Base-by-base conservation (phyloP, 2,797 vertebrate species). In the Ctenochaetus hawaiiensis region DNA sequence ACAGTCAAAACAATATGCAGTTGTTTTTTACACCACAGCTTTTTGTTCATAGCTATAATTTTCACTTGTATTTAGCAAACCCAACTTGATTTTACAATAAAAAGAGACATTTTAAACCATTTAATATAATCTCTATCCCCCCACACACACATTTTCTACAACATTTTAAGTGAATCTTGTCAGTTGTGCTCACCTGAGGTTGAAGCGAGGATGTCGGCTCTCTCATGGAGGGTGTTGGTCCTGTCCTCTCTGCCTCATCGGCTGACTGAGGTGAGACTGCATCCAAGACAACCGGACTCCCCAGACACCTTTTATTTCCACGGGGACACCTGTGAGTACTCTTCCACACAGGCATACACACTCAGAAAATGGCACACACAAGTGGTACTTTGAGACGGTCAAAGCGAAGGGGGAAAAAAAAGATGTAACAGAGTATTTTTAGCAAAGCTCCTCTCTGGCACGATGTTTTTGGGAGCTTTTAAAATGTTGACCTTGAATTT, bases 281-380 rank as follows among this genome's bases (percentile, higher is more conserved):
- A 85, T 80, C 93, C 93, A 93, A 90, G 92, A 90, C 93, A 75
- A 94, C 93, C 20, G 30, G 65, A 72, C 58, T 88, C 93, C 90
- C 90, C 58, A n/a, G 86, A 80, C 68, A 23, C 18, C 5, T 10
- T 6, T 9, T 12, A 10, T 79, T 68, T 85, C 87, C 86, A 70
- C 13, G 8, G 84, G 80, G 86, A 88, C 82, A 81, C 54, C 59
- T 49, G 56, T 4, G 60, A 54, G 67, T 43, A 45, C 23, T 66
- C 60, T 49, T 70, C 66, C 58, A 23, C 37, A 64, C 30, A 59
- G 26, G 51, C 53, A 52, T 5, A 60, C 43, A 52, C 63, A 44
- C 37, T 37, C 4, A 2, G 58, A 64, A 56, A 72, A 54, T 9
- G 30, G 51, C 41, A 52, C 8, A 68, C 23, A 61, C 13, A 56